Evolutionary conservation across 2,888 invertebrate species (phyloP), one percentile per base, ranked within the genome.

Genomic region (Amorpha juglandis): DNA sequence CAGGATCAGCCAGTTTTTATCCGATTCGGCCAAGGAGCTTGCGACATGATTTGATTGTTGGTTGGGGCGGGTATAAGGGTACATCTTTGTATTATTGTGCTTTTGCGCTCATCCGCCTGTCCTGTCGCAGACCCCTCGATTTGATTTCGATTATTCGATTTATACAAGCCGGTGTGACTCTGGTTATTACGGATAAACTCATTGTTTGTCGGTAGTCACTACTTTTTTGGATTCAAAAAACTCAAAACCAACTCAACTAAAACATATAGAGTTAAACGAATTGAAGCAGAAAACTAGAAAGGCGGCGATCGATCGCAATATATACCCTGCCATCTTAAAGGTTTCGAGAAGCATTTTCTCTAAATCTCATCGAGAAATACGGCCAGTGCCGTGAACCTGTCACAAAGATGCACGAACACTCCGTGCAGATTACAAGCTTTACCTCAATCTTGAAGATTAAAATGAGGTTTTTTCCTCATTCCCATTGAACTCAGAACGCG

Each of bases 401-500:
- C 53, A 58, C 19, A 58, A 27, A 27, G 58, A 55, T 58, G 48
- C 47, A 16, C 19, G 33, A 48, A 42, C 38, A 64, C 55, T 48
- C 47, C 21, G 21, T 55, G 27, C 14, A 8, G 48, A 58, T 48
- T 48, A 55, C 47, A 58, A 16, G 47, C 64, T 33, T 52, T 55
- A 48, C 55, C 55, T 64, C 64, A 55, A 64, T 64, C 48, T 52
- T 48, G 47, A 64, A 64, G 64, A 64, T 64, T 64, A 58, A 64
- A 64, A 64, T 53, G 64, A 64, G 64, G 55, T 64, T 64, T 64
- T 58, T 45, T 53, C 63, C 55, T 55, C 63, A 50, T 68, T 55
- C 52, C 58, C 33, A 51, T 65, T 65, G 64, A 63, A 63, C 50
- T 55, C 53, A 63, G 63, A 55, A 65, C 55, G 38, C 45, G 65